Percentiles rank a stretch among this genome's conserved stretches.
Evolutionary conservation across 2,113 vertebrate species (phyloP).

Genomic region (Synchiropus splendidus): DNA sequence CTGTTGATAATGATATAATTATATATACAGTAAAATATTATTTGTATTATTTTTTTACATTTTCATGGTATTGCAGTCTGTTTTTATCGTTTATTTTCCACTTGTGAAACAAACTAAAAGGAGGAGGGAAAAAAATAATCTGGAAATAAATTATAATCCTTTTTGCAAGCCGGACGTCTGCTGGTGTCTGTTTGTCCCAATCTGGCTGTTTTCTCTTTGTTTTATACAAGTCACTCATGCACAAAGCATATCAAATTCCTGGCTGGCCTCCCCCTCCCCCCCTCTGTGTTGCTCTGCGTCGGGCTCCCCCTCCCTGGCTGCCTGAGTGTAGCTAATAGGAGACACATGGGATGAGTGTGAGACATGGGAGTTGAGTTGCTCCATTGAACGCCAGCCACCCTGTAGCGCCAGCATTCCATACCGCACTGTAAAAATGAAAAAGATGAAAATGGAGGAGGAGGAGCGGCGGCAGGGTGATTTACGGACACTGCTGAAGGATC

Average conservation of each 20-base stretch:
- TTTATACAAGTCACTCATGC: slow-evolving; percentile 62
- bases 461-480: slow-evolving; percentile 49
- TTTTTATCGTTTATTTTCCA: slow-evolving; percentile 61
- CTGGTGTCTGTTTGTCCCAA: slow-evolving; percentile 3
- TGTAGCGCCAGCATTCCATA: slow-evolving; percentile 50
- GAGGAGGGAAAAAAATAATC: slow-evolving; percentile 64
- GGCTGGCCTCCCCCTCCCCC: slow-evolving; percentile 9
- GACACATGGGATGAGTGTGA: slow-evolving; percentile 68
- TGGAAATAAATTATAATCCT: slow-evolving; percentile 71
- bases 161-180: slow-evolving; percentile 59
- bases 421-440: slow-evolving; percentile 37
- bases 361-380: slow-evolving; percentile 57
- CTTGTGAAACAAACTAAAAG: slow-evolving; percentile 69
- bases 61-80: slow-evolving; percentile 72
- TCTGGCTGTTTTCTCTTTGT: slow-evolving; percentile 45
- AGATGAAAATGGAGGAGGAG: slow-evolving; percentile 22
- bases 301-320: no score
- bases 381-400: slow-evolving; percentile 57
- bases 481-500: slow-evolving; percentile 34
- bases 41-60: slow-evolving; percentile 81
- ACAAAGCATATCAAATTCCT: slow-evolving; percentile 65
- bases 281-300: slow-evolving; percentile 40
- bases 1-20: slow-evolving; percentile 76
- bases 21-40: slow-evolving; percentile 77
- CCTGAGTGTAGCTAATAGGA: slow-evolving; percentile 68